Conservation (phyloP, 2,888 invertebrate genomes). For the Drosophila pegasa region DNA sequence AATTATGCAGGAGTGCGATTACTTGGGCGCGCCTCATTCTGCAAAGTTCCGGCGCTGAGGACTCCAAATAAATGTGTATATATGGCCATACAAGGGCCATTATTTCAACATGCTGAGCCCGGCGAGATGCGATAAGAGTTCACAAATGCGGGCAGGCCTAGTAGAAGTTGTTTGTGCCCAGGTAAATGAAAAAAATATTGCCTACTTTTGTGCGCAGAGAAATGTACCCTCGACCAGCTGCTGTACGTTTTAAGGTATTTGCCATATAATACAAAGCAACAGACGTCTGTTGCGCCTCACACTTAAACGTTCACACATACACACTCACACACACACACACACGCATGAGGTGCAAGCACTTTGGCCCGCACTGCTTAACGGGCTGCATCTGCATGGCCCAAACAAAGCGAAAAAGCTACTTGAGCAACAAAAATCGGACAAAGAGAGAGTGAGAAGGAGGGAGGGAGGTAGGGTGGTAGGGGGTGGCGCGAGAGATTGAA, state of each 20-base stretch:
- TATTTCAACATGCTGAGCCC: background rate
- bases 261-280: constrained; percentile 23
- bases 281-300: constrained; percentile 23
- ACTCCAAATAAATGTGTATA: background rate
- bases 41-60: background rate
- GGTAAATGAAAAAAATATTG: constrained; percentile 30
- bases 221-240: constrained; percentile 2
- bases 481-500: constrained; percentile 57
- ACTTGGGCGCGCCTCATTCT: constrained; percentile 1
- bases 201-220: constrained; percentile 45
- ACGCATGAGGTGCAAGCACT: constrained; percentile 26
- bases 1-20: constrained; percentile 25
- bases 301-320: constrained; percentile 39
- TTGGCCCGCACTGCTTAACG: constrained; percentile 39
- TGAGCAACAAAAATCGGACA: constrained; percentile 28
- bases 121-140: background rate
- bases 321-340: constrained; percentile 1
- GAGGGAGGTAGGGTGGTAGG: no score
- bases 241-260: constrained; percentile 23
- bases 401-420: constrained; percentile 47
- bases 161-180: background rate
- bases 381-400: constrained; percentile 45
- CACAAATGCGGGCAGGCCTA: background rate
- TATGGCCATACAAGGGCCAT: background rate
- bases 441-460: no score